Percentiles rank a stretch among this genome's conserved stretches.
Conservation (phyloP, 2,888 invertebrate species). For the Cephalotes varians region DNA sequence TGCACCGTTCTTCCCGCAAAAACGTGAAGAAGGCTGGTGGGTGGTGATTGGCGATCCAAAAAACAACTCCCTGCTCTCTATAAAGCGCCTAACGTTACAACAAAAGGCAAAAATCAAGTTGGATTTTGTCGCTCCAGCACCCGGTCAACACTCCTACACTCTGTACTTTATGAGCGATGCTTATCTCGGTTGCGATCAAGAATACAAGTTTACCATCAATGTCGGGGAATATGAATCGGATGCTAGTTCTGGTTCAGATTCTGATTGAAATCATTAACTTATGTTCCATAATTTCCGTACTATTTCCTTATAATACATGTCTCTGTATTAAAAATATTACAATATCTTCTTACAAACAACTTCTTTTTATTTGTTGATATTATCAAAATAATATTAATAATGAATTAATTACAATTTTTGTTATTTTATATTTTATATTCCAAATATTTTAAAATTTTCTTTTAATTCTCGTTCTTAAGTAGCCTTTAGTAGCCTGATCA, state of each 20-base stretch:
- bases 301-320: neutral
- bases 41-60: slow-evolving; percentile 99
- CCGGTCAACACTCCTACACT: slow-evolving; percentile 96
- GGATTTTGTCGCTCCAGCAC: slow-evolving; percentile 97
- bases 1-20: slow-evolving; percentile 98
- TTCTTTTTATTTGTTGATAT: neutral
- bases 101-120: slow-evolving; percentile 95
- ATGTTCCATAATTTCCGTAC: neutral
- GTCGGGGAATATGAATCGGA: slow-evolving; percentile 92
- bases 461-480: neutral
- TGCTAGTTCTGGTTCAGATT: slow-evolving; percentile 86
- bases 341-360: neutral
- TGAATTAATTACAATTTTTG: neutral
- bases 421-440: neutral
- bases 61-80: slow-evolving; percentile 97
- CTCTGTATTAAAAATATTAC: neutral
- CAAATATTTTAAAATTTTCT: neutral
- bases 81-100: slow-evolving; percentile 97
- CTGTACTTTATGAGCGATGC: slow-evolving; percentile 99
- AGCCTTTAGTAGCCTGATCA: no score
- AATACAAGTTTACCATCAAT: slow-evolving; percentile 96
- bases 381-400: neutral
- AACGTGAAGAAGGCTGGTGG: slow-evolving; percentile 98
- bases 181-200: slow-evolving; percentile 99
- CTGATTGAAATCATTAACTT: slow-evolving; percentile 86